phyloP scores from a whole-genome alignment of 2,888 invertebrate species.

The Calephelis perditalis region DNA sequence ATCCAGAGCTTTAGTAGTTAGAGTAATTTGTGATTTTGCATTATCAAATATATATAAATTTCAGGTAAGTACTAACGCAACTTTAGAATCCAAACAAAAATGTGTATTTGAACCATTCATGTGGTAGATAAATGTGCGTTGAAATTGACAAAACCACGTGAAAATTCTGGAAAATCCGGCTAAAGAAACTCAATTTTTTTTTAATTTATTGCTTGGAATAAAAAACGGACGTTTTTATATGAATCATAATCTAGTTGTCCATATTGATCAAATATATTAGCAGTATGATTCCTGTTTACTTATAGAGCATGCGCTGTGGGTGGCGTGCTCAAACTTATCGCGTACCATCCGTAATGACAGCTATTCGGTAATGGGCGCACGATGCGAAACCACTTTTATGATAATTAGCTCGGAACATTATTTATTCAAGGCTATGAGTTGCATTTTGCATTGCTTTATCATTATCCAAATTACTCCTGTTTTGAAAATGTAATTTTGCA shows the following conservation, averaged over 20 bases:
- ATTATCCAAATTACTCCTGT: slow-evolving; percentile 58
- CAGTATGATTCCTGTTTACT: slow-evolving; percentile 52
- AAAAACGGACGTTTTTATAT: too few relatives aligned
- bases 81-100: too few relatives aligned
- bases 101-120: too few relatives aligned
- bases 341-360: slow-evolving; percentile 58
- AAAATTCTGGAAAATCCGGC: too few relatives aligned
- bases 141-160: too few relatives aligned
- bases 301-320: slow-evolving; percentile 50
- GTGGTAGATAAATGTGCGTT: too few relatives aligned
- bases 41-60: too few relatives aligned
- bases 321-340: slow-evolving; percentile 44
- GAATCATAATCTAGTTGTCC: neutral
- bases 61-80: too few relatives aligned
- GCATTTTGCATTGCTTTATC: slow-evolving; percentile 58
- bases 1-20: too few relatives aligned
- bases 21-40: too few relatives aligned
- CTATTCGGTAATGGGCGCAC: slow-evolving; percentile 66
- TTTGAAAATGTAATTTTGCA: slow-evolving; percentile 20
- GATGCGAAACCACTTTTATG: slow-evolving; percentile 63
- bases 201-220: too few relatives aligned
- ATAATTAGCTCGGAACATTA: slow-evolving; percentile 70
- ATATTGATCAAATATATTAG: slow-evolving; percentile 37
- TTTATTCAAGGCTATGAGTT: slow-evolving; percentile 59
- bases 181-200: too few relatives aligned